Evolutionary conservation across 2,113 vertebrate species (phyloP), one percentile per base, ranked within the genome.

Genomic region (Smithornis capensis): DNA sequence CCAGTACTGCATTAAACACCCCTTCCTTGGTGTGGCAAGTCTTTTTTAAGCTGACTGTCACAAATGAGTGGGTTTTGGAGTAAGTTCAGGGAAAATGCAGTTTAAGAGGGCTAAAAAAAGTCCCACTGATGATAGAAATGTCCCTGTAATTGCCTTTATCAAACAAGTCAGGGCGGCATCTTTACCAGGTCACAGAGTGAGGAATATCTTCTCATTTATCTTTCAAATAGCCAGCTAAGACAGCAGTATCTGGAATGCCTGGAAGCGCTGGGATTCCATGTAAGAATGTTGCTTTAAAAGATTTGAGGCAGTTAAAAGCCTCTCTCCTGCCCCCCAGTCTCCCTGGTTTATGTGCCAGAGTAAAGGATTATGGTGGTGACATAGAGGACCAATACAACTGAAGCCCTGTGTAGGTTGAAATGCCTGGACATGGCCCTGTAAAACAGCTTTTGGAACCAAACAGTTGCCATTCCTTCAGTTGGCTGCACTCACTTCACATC

Each of bases 1-100:
- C 53, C 92, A 94, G 4, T 95, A 56, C 64, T 90, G 87, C 89
- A 97, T 97, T 97, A 96, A 97, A 97, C 40, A 56, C 83, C 87
- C 37, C 33, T 92, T 84, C 68, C 33, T 90, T 81, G 81, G 68
- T 81, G 82, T 92, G 78, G 65, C 83, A 95, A 95, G 80, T 80
- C 38, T 74, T 78, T 60, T 86, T 83, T 67, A 75, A 92, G 60
- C 56, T 62, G 62, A 47, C 23, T 60, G 37, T 65, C 33, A 52
- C 37, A 70, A 79, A 44, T 12, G 12, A 24, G 2, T 44, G 18
- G 15, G 18, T 37, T 62, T 33, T 57, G 44, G 17, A 75, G 15
- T 7, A n/a, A 47, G 27, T n/a, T 18, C 14, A 33, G 38, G 65
- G 19, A 33, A 65, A 86, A 83, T 6, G 21, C 21, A 12, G 6